phyloP scores from a whole-genome alignment of 2,888 invertebrate genomes.

The Agrochola circellaris region DNA sequence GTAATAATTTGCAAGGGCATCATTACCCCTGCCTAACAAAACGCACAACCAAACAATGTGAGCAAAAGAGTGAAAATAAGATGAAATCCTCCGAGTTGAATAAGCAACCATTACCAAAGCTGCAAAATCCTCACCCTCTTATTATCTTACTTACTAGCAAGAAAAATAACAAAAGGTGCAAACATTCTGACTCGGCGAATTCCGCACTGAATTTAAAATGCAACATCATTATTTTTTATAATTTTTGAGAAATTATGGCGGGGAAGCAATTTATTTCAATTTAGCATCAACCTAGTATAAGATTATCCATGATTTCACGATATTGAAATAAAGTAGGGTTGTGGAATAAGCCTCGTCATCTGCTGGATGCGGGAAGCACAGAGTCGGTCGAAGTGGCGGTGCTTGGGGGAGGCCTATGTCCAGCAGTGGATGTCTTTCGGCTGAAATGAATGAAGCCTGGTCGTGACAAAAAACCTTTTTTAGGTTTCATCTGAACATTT shows the following conservation, averaged over 20 bases:
- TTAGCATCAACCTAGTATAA: not conserved
- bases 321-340: not conserved
- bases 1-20: constrained; percentile 11
- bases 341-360: not conserved
- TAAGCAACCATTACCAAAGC: constrained; percentile 36
- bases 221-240: constrained; percentile 34
- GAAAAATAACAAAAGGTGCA: constrained; percentile 27
- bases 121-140: constrained; percentile 24
- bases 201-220: constrained; percentile 37
- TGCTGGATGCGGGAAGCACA: no score
- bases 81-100: constrained; percentile 34
- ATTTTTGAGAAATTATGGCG: not conserved
- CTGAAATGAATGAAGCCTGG: no score
- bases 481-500: not conserved
- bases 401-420: no score
- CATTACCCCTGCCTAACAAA: not conserved
- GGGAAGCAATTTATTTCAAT: not conserved
- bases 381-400: no score
- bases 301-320: not conserved
- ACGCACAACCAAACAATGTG: constrained; percentile 12
- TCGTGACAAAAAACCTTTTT: not conserved
- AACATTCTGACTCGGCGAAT: constrained; percentile 35
- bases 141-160: constrained; percentile 6
- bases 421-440: no score
- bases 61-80: constrained; percentile 22